These are phyloP conservation scores for Sarcophaga subvicina DNA, from an alignment of 2,888 invertebrate species.

Conservation along the genomic window DNA sequence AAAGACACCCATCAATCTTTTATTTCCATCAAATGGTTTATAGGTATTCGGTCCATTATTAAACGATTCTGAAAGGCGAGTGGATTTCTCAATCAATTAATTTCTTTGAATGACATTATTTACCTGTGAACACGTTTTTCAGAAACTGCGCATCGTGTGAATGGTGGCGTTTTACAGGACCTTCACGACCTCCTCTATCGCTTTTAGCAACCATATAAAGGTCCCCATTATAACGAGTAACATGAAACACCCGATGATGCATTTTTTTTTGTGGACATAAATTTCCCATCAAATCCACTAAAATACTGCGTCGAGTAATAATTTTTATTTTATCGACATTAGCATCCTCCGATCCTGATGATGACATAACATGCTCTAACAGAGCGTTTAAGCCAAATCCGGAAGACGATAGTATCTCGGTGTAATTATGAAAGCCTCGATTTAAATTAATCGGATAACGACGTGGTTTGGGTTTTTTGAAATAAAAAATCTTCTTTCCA, in stretches of 20 bases:
- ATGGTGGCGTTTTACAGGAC: neutral
- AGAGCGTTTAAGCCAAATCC: neutral
- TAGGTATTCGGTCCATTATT: neutral
- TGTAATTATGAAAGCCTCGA: neutral
- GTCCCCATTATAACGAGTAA: constrained; percentile 20
- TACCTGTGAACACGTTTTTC: no score
- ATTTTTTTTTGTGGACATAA: neutral
- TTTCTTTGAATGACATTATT: no score
- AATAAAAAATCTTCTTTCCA: constrained; percentile 15
- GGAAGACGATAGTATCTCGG: no score
- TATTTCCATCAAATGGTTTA: constrained; percentile 11
- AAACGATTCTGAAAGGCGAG: constrained; percentile 3
- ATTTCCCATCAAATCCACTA: neutral
- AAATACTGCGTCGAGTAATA: constrained; percentile 6
- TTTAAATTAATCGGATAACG: constrained; percentile 33
- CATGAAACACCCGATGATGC: neutral
- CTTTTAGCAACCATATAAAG: constrained; percentile 8
- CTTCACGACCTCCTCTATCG: no score
- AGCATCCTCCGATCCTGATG: neutral
- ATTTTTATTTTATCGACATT: neutral
- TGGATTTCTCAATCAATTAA: no score
- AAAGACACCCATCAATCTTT: neutral
- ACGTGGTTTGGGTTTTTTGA: neutral
- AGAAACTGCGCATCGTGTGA: neutral
- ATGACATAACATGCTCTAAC: constrained; percentile 5